phyloP scores from a whole-genome alignment of 2,797 vertebrate genomes.

The Lepidocolaptes lacrymiger region DNA sequence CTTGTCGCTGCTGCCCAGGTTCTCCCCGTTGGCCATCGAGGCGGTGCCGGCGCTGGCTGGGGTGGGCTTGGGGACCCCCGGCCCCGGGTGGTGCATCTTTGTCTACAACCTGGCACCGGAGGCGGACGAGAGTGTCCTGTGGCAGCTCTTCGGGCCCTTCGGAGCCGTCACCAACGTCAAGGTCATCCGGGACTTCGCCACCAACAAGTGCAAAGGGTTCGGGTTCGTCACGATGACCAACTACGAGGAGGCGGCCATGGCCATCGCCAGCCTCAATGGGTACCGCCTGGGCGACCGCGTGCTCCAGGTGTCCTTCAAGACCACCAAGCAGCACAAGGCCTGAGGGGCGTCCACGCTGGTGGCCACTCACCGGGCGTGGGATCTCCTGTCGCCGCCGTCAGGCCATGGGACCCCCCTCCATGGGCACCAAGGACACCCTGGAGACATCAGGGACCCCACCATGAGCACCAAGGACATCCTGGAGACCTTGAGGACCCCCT shows the following conservation, averaged over 20 bases:
- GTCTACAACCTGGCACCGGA: slow-evolving; percentile 97
- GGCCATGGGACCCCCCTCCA: fast-evolving
- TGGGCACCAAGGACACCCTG: too few species aligned
- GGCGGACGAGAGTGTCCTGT: slow-evolving; percentile 95
- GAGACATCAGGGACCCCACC: too few species aligned
- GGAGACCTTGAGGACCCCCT: too few species aligned
- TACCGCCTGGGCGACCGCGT: slow-evolving; percentile 95
- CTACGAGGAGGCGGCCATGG: slow-evolving; percentile 98
- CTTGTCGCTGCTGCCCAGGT: slow-evolving; percentile 94
- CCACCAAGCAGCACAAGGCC: slow-evolving; percentile 98
- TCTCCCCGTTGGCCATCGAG: slow-evolving; percentile 96
- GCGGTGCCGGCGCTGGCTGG: slow-evolving; percentile 94
- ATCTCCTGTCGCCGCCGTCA: background rate
- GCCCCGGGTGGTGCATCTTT: slow-evolving; percentile 96
- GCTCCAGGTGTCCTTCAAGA: slow-evolving; percentile 99
- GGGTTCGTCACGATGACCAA: slow-evolving; percentile 99
- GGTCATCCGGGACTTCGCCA: slow-evolving; percentile 97
- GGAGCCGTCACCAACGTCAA: slow-evolving; percentile 97
- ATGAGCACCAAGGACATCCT: background rate
- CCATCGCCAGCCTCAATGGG: slow-evolving; percentile 96
- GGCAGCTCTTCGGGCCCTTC: slow-evolving; percentile 98
- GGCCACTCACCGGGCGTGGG: fast-evolving
- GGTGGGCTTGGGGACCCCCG: slow-evolving; percentile 89
- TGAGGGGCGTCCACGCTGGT: slow-evolving; percentile 66
- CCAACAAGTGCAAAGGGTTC: slow-evolving; percentile 99